Base-by-base conservation (phyloP, 2,797 vertebrate species). In the Ciconia nigra region DNA sequence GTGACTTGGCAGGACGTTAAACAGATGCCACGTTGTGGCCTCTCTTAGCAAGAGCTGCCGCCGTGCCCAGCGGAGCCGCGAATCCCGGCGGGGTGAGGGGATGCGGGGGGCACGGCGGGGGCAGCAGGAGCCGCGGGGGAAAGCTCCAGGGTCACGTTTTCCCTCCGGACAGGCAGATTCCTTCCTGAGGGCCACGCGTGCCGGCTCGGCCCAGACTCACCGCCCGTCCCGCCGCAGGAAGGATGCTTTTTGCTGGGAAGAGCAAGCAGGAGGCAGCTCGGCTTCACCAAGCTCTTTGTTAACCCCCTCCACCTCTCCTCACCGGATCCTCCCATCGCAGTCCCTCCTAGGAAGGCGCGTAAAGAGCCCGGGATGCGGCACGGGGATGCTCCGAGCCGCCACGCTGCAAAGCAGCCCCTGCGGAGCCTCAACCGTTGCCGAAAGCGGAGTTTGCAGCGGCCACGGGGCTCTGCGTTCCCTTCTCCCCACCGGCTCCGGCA, bases 341-440 rank as follows among this genome's bases (percentile, higher is more conserved):
- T 9, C 20, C 20, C n/a, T 20, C 8, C 66, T 7, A 4, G 24
- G 37, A 20, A 25, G 47, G 31, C 5, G 8, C 0, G 21, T 24
- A 6, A 41, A 15, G 31, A 59, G 44, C 81, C 39, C 2, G 28
- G 77, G 46, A 37, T 28, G 42, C 0, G 39, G n/a, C 3, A 4
- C 2, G 0, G 51, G 33, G 29, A 31, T 9, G 81, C 72, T 55
- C 81, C n/a, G 8, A 19, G 72, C 17, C 59, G 5, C 29, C 70
- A 8, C 1, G 3, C 63, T 15, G 17, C 33, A 7, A 20, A 14
- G 62, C 18, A 7, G 16, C 33, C 61, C 35, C 41, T 4, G 4
- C 1, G 5, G 51, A 35, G 31, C 71, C 37, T 15, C 37, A 5
- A 10, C 28, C 7, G 2, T 7, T 54, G 65, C 65, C 24, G 1